Evolutionary conservation across 2,888 invertebrate genomes (phyloP).

Genomic region (Yponomeuta sedellus): DNA sequence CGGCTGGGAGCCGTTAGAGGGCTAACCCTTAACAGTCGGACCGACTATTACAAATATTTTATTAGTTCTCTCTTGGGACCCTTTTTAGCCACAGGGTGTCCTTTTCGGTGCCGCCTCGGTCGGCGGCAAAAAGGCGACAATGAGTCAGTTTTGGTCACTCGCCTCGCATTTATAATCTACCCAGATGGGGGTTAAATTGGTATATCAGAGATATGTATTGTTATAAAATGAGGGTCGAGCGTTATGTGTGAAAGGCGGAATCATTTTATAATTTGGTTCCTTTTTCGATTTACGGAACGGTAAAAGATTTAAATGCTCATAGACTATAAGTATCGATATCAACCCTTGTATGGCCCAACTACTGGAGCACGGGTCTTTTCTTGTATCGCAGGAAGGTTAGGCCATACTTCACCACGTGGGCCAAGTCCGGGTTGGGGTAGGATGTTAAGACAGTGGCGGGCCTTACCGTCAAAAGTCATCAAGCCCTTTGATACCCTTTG

Average conservation of each 20-base stretch:
- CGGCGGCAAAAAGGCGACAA: constrained; percentile 33
- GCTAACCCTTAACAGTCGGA: constrained; percentile 30
- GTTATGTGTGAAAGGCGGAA: constrained; percentile 13
- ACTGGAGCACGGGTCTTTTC: no score
- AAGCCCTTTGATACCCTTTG: no score
- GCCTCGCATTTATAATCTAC: constrained; percentile 11
- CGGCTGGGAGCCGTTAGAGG: neutral
- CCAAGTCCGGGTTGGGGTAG: no score
- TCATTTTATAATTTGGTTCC: no score
- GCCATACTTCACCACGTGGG: no score
- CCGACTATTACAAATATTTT: constrained; percentile 40
- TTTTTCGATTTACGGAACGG: no score
- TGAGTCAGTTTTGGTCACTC: constrained; percentile 21
- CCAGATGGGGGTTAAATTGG: neutral
- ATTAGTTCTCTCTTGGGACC: constrained; percentile 35
- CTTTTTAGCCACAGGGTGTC: constrained; percentile 29
- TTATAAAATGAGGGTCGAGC: constrained; percentile 9
- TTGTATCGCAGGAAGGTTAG: no score
- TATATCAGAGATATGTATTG: neutral
- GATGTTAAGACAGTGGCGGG: no score
- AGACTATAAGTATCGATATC: no score
- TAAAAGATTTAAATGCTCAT: neutral
- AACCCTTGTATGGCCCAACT: no score
- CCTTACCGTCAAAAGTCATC: no score
- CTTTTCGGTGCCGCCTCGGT: constrained; percentile 28